Evolutionary conservation across 2,797 vertebrate species (phyloP).

Genomic region (Enteromius fasciolatus): DNA sequence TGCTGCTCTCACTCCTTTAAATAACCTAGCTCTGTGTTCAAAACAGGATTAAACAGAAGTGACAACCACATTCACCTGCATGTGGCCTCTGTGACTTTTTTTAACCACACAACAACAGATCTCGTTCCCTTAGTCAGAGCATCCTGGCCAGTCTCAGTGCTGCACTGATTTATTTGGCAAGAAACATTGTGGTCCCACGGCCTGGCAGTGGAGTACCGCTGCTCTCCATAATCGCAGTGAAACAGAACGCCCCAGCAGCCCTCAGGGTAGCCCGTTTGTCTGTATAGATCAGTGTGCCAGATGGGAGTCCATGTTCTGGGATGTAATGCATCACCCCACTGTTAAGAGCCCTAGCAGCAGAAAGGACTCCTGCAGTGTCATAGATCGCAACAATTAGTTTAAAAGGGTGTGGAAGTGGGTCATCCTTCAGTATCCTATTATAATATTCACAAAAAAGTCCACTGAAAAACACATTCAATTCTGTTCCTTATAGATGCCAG

Average conservation of each 20-base stretch:
- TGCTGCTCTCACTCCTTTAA: not conserved
- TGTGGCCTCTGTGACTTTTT: not conserved
- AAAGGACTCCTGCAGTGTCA: conserved; percentile 53
- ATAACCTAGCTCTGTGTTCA: conserved; percentile 9
- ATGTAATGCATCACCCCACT: conserved; percentile 71
- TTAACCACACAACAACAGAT: conserved; percentile 11
- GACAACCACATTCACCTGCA: not conserved
- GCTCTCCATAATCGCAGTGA: conserved; percentile 49
- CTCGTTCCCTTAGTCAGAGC: conserved; percentile 6
- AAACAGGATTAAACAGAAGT: conserved; percentile 1
- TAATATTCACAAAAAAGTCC: not conserved
- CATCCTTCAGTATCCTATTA: not conserved
- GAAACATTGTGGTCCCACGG: conserved; percentile 32
- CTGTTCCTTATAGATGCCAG: not conserved
- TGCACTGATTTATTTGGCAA: conserved; percentile 43
- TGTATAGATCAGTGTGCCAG: conserved; percentile 62
- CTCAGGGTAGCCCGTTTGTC: conserved; percentile 32
- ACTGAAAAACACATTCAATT: not conserved
- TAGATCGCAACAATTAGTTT: conserved; percentile 16
- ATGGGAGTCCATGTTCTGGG: conserved; percentile 67
- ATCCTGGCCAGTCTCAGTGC: not conserved
- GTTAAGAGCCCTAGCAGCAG: conserved; percentile 55
- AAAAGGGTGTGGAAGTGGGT: not conserved
- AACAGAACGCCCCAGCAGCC: conserved; percentile 43
- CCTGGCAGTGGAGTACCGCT: conserved; percentile 20